A percentile compares a stretch with the other conserved stretches of the same genome.
phyloP scores from a whole-genome alignment of 37 sponge, comb jelly and placozoan genomes.

The Halichondria panicea region DNA sequence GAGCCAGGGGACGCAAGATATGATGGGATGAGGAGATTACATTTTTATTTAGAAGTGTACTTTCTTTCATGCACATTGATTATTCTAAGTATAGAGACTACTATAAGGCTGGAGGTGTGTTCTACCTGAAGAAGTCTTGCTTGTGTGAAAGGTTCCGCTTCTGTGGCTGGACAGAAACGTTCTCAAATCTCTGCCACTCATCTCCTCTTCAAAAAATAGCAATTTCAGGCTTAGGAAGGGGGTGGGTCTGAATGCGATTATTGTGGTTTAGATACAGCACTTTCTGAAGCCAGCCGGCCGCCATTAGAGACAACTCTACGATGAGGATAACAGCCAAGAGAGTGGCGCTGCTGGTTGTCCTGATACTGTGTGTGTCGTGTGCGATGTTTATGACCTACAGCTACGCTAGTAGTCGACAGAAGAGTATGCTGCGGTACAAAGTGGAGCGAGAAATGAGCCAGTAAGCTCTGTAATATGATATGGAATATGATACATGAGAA shows the following conservation, averaged over 20 bases:
- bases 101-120: too few relatives aligned
- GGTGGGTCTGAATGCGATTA: too few relatives aligned
- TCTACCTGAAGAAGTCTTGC: too few relatives aligned
- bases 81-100: too few relatives aligned
- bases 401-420: constrained; percentile 29
- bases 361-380: background rate
- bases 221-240: background rate
- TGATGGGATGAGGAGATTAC: too few relatives aligned
- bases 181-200: constrained; percentile 67
- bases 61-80: too few relatives aligned
- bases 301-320: too few relatives aligned
- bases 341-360: background rate
- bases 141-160: constrained; percentile 9
- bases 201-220: constrained; percentile 17
- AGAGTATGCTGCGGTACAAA: constrained; percentile 40
- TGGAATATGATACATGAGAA: background rate
- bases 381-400: background rate
- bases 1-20: too few relatives aligned
- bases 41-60: too few relatives aligned
- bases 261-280: too few relatives aligned
- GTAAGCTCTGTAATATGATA: background rate
- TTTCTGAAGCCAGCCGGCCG: too few relatives aligned
- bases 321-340: too few relatives aligned
- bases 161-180: constrained; percentile 32
- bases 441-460: constrained; percentile 31